Conservation (phyloP, 2,113 vertebrate genomes). For the Pachycephala philippinensis region DNA sequence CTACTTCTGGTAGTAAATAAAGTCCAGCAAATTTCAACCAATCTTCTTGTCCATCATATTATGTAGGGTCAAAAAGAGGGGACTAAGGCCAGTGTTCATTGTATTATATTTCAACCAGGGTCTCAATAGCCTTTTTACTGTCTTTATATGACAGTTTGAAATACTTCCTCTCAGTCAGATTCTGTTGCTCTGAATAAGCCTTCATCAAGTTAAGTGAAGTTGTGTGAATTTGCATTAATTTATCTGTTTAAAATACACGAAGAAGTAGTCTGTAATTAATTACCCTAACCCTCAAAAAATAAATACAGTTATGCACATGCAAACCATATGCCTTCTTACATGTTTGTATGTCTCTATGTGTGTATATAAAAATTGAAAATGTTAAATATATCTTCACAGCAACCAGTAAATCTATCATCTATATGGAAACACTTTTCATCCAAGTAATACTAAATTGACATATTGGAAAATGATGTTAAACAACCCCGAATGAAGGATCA, state of each 20-base stretch:
- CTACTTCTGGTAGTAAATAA: not conserved
- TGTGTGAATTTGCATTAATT: not conserved
- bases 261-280: not conserved
- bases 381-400: not conserved
- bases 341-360: not conserved
- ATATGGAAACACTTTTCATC: not conserved
- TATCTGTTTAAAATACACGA: not conserved
- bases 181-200: not conserved
- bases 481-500: not conserved
- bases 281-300: not conserved
- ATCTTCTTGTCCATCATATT: not conserved
- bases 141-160: not conserved
- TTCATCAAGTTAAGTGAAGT: not conserved
- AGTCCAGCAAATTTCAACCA: not conserved
- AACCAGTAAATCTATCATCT: not conserved
- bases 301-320: not conserved
- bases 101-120: not conserved
- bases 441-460: not conserved
- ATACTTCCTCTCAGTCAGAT: not conserved
- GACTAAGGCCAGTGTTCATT: not conserved
- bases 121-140: not conserved
- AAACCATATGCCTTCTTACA: not conserved
- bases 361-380: not conserved
- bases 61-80: accelerated
- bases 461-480: not conserved